These are phyloP conservation scores for Choloepus didactylus DNA, from an alignment of 2,797 vertebrate genomes.

Conservation along the genomic window DNA sequence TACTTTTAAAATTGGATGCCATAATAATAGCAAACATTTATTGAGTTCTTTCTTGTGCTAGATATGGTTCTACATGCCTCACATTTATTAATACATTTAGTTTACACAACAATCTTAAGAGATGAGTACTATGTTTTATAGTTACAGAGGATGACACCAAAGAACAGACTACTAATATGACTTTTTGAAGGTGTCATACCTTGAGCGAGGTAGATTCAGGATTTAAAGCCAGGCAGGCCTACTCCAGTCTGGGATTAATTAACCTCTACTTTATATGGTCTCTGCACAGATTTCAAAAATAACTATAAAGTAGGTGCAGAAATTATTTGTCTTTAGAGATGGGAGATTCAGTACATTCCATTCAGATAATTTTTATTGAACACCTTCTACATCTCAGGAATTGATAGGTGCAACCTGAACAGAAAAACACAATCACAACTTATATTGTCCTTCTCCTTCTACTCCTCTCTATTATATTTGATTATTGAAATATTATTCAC, in stretches of 20 bases:
- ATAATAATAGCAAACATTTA: not conserved
- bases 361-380: not conserved
- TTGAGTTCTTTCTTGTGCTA: not conserved
- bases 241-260: not conserved
- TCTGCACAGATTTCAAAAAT: not conserved
- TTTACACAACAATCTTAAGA: not conserved
- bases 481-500: constrained; percentile 1
- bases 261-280: not conserved
- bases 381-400: not conserved
- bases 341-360: not conserved
- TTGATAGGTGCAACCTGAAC: not conserved
- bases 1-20: constrained; percentile 37
- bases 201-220: not conserved
- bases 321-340: not conserved
- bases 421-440: not conserved
- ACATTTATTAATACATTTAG: not conserved
- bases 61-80: not conserved
- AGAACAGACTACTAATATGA: not conserved
- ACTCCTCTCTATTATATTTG: not conserved
- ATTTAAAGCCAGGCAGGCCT: constrained; percentile 15
- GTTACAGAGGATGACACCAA: not conserved
- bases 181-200: not conserved
- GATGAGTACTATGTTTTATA: not conserved
- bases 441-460: not conserved
- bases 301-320: not conserved